Evolutionary conservation across 2,113 vertebrate genomes (phyloP), one percentile per base, ranked within the genome.

Genomic region (Columbina picui): DNA sequence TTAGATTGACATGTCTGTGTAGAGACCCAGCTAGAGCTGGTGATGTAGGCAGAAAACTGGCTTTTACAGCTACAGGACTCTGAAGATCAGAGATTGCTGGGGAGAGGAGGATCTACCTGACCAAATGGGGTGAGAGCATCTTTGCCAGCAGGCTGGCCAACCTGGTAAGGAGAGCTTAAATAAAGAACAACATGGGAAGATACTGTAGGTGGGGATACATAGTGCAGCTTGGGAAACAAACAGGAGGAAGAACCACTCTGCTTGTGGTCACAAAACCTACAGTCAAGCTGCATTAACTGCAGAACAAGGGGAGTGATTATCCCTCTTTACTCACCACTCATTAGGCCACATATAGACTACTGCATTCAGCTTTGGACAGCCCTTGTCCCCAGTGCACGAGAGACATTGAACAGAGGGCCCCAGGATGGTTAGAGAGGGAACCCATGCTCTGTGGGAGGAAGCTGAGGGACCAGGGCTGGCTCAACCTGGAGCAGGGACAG

Each of bases 251-350:
- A 47, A 25, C 9, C 6, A 3, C 32, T 25, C 18, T 57, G 38
- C 29, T 41, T 56, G 13, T 38, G 47, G 11, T 43, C 38, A 34
- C 25, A 18, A 30, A 85, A 74, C 36, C 16, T 61, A 20, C 39
- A 41, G n/a, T 18, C 22, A 41, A 38, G 41, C 13, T 73, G 27
- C 38, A 36, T 59, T 36, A 36, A 43, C 38, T 45, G 13, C 30
- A 32, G 17, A 38, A 26, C 17, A 68, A 22, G 9, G 18, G 20
- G 6, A 39, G 23, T 34, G 14, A 7, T 56, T 41, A 22, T 43
- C 10, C 50, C 32, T 10, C 11, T 65, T 52, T 63, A 13, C 9
- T 41, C 1, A 0, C 30, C 14, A 5, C 30, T 61, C 5, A 0
- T 63, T n/a, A 43, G n/a, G 38, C 30, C 5, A 1, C 38, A 43